Conservation (phyloP, 2,797 vertebrate genomes). For the Danio aesculapii region DNA sequence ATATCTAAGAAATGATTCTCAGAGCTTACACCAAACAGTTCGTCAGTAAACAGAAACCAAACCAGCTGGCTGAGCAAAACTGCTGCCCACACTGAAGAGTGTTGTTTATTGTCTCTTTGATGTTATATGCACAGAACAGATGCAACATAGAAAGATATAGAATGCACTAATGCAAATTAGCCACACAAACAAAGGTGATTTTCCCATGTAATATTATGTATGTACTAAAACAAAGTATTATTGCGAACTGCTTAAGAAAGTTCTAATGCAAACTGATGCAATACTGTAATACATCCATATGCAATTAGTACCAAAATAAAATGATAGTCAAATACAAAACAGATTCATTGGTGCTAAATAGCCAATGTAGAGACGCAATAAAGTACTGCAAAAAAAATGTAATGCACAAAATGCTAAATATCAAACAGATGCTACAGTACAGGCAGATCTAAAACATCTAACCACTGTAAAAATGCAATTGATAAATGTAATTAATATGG, state of each 20-base stretch:
- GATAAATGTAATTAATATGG: not conserved
- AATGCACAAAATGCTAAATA: not conserved
- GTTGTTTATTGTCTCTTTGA: not conserved
- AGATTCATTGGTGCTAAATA: too few relatives aligned
- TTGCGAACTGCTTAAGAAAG: not conserved
- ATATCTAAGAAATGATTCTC: constrained; percentile 16
- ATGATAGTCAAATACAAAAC: not conserved
- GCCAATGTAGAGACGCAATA: not conserved
- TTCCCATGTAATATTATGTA: not conserved
- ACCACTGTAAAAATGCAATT: not conserved
- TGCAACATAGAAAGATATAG: not conserved
- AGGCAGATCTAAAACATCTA: not conserved
- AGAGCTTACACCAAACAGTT: constrained; percentile 22
- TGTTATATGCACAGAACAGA: constrained; percentile 3
- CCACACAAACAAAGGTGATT: not conserved
- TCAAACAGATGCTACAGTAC: not conserved
- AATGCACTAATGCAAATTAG: not conserved
- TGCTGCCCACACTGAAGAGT: constrained; percentile 35
- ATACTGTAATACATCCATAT: too few relatives aligned
- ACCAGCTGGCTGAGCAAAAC: constrained; percentile 34
- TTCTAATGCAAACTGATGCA: not conserved
- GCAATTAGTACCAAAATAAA: not conserved
- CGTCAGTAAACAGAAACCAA: constrained; percentile 31
- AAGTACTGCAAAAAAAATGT: not conserved
- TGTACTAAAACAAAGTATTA: not conserved